Base-by-base conservation (phyloP, 2,113 vertebrate species). In the Oryzias javanicus region DNA sequence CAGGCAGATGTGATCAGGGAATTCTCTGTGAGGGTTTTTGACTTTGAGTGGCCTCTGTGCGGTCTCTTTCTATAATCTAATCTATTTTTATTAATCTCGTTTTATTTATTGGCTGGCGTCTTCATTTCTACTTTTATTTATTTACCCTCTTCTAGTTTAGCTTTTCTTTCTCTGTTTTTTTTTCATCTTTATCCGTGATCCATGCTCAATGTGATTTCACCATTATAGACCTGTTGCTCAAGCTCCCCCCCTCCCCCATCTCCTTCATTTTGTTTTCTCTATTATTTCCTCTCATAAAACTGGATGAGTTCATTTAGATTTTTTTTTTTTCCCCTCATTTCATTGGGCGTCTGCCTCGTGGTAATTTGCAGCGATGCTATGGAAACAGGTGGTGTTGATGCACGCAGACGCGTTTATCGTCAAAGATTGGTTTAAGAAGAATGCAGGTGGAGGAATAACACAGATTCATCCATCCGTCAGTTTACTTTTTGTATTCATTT, bases 1-100 rank as follows among this genome's bases (percentile, higher is more conserved):
- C 64, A 82, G 15, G 14, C 64, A 70, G 80, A 78, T 69, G 6
- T 58, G 13, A 82, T 81, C 78, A 67, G 44, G n/a, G 57, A 48
- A 25, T 64, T 60, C 45, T 20, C 7, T 35, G 16, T 60, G 59
- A 24, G 14, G 61, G 20, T 40, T 45, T 53, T 68, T 70, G 55
- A 55, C 62, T 60, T 71, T 79, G 54, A 10, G 42, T 49, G 58
- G 56, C 40, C 52, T 35, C 22, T 19, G 22, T n/a, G 47, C 44
- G 48, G 48, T 60, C 13, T 48, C 20, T 17, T n/a, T 6, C 6
- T 49, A 22, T 60, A 15, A 62, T 76, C 24, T 60, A 40, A 56
- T 78, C 70, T 45, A 61, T 59, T 35, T 75, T 64, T 52, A 64
- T 72, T 74, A 60, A 60, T 77, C 35, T 7, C 1, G 18, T 59